These are phyloP conservation scores for Protodeltote pygarga DNA, from an alignment of 2,888 invertebrate species.

Conservation along the genomic window DNA sequence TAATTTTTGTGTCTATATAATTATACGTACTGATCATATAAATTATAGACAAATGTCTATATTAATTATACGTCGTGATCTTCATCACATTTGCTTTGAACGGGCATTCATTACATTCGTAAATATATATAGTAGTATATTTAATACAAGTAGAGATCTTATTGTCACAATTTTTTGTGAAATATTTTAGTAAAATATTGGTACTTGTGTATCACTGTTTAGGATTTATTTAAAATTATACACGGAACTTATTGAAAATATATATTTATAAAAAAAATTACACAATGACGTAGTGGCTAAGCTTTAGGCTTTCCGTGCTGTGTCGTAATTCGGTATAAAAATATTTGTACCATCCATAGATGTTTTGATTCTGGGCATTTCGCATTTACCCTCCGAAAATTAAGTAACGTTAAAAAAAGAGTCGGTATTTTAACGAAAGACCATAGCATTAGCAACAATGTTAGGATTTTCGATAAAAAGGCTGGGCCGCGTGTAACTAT, in stretches of 20 bases:
- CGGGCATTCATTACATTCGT: conserved; percentile 26
- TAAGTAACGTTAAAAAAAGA: no score
- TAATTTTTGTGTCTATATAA: conserved; percentile 2
- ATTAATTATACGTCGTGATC: no score
- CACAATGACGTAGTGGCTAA: no score
- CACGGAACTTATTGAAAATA: no score
- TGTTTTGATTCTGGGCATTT: no score
- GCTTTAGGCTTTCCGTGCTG: no score
- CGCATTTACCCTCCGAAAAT: no score
- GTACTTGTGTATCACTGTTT: conserved; percentile 1
- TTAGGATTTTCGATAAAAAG: conserved; percentile 53
- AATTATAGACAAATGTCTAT: no score
- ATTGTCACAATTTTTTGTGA: conserved; percentile 6
- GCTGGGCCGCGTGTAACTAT: conserved; percentile 75
- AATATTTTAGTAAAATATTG: conserved; percentile 5
- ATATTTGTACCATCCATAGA: no score
- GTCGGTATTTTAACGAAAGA: conserved; percentile 33
- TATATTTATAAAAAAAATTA: background rate
- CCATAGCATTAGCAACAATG: conserved; percentile 33
- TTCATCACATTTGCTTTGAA: conserved; percentile 4
- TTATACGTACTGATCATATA: background rate
- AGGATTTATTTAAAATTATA: no score
- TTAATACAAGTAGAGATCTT: background rate
- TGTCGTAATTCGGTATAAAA: no score
- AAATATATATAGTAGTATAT: background rate